Evolutionary conservation across 1,140 invertebrate genomes (phyloP).

Genomic region (Orius laevigatus): DNA sequence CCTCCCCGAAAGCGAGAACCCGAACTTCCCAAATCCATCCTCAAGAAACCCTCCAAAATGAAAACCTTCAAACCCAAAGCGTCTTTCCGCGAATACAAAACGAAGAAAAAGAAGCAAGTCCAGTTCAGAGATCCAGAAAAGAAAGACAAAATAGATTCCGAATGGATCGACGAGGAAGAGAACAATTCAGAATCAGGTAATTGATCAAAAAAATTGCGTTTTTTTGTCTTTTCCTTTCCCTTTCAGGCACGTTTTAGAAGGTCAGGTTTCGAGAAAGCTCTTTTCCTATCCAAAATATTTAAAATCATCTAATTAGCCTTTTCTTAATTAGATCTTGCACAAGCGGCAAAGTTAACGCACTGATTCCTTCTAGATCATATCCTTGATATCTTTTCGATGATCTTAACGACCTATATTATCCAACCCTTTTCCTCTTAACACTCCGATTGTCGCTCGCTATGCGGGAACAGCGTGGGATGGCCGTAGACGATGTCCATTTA

Average conservation of each 20-base stretch:
- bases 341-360: too few relatives aligned
- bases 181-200: background rate
- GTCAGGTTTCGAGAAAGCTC: too few relatives aligned
- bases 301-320: too few relatives aligned
- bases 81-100: constrained; percentile 20
- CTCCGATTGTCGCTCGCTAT: too few relatives aligned
- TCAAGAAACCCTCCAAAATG: constrained; percentile 38
- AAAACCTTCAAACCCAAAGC: constrained; percentile 13
- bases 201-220: background rate
- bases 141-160: constrained; percentile 5
- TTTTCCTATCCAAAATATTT: too few relatives aligned
- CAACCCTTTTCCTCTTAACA: too few relatives aligned
- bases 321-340: too few relatives aligned
- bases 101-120: constrained; percentile 25
- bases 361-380: too few relatives aligned
- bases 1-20: constrained; percentile 14
- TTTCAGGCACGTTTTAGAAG: background rate
- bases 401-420: too few relatives aligned
- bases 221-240: background rate
- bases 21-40: constrained; percentile 31
- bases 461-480: too few relatives aligned
- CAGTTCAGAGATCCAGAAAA: constrained; percentile 22
- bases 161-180: background rate
- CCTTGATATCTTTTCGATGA: too few relatives aligned
- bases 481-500: too few relatives aligned